Evolutionary conservation across 2,113 vertebrate genomes (phyloP).

Genomic region (Strigops habroptila): DNA sequence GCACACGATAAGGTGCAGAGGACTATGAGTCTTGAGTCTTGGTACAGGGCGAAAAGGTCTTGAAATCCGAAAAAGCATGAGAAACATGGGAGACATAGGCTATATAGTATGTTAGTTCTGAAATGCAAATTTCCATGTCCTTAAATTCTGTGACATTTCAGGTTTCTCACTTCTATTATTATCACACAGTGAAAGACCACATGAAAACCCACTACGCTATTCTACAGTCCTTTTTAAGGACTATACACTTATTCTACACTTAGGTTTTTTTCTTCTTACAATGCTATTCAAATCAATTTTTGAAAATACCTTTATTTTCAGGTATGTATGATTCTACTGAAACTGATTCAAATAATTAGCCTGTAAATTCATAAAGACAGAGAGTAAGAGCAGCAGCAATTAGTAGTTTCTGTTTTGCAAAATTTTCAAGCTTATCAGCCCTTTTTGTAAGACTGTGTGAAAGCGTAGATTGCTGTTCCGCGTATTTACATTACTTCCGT

Average conservation of each 20-base stretch:
- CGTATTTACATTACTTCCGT: neutral
- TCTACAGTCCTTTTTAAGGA: neutral
- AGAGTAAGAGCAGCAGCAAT: neutral
- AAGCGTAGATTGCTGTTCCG: neutral
- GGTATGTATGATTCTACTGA: neutral
- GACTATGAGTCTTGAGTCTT: fast-evolving
- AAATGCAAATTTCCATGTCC: neutral
- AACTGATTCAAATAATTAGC: neutral
- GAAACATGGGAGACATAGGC: neutral
- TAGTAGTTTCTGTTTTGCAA: neutral
- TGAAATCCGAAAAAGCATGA: neutral
- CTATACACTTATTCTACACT: neutral
- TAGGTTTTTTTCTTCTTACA: neutral
- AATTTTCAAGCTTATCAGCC: neutral
- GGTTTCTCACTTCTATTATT: neutral
- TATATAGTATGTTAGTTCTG: neutral
- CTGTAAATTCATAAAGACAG: neutral
- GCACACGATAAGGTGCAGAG: neutral
- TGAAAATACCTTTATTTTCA: neutral
- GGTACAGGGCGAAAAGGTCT: neutral
- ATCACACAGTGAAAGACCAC: neutral
- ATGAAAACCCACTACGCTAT: neutral
- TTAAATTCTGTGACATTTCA: neutral
- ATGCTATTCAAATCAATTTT: neutral
- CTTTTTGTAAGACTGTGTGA: neutral